phyloP scores from a whole-genome alignment of 1,140 invertebrate species.

The Anastrepha obliqua region DNA sequence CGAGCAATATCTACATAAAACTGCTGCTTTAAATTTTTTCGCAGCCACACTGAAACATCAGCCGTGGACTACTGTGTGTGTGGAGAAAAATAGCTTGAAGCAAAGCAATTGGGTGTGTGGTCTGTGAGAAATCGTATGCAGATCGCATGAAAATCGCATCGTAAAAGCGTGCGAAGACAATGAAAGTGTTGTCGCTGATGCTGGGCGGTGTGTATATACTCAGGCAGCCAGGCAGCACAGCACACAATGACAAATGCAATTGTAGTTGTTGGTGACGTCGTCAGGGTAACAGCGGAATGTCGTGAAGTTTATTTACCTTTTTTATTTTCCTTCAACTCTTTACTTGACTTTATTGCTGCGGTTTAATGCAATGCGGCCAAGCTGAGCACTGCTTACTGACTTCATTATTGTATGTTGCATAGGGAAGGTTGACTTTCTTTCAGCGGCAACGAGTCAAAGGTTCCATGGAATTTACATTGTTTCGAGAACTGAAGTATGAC shows the following conservation, averaged over 20 bases:
- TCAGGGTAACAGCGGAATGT: not conserved
- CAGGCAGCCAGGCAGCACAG: not conserved
- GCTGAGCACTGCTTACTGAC: not conserved
- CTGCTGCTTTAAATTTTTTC: too few relatives aligned
- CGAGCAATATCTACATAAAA: too few relatives aligned
- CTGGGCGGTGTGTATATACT: not conserved
- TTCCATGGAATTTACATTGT: not conserved
- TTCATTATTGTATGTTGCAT: not conserved
- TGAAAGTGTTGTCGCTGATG: not conserved
- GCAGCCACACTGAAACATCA: too few relatives aligned
- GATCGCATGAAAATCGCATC: too few relatives aligned
- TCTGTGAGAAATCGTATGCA: too few relatives aligned
- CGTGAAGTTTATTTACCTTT: constrained; percentile 32
- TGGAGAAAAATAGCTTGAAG: too few relatives aligned
- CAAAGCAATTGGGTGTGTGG: too few relatives aligned
- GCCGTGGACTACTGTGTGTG: too few relatives aligned
- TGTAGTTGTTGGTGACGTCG: not conserved
- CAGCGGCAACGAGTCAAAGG: not conserved
- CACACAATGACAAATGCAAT: not conserved
- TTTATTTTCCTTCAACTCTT: not conserved
- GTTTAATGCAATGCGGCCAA: constrained; percentile 25
- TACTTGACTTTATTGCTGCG: constrained; percentile 40
- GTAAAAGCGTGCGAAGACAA: not conserved
- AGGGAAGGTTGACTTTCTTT: not conserved
- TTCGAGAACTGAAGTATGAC: not conserved